Evolutionary conservation across 2,888 invertebrate genomes (phyloP).

Genomic region (Lydus trimaculatus): DNA sequence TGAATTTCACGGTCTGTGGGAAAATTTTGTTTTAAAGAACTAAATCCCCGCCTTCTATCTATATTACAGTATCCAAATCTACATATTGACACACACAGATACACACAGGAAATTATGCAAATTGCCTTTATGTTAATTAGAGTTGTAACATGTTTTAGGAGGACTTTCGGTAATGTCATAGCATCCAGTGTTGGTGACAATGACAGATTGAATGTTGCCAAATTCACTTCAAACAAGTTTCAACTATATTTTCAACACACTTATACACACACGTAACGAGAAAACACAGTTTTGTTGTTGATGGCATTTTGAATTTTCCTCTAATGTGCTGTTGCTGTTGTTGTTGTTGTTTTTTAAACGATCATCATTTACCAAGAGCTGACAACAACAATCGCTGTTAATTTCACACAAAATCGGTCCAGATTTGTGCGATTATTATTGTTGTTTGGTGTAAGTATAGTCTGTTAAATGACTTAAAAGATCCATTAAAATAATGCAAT

Average conservation of each 20-base stretch:
- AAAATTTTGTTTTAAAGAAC: background rate
- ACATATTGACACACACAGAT: too few species aligned
- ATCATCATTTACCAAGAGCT: background rate
- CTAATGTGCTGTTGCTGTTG: conserved; percentile 15
- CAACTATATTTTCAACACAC: too few species aligned
- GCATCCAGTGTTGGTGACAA: conserved; percentile 45
- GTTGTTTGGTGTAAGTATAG: too few species aligned
- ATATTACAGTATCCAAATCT: too few species aligned
- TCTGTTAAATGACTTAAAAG: too few species aligned
- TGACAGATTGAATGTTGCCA: conserved; percentile 42
- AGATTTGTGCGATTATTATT: too few species aligned
- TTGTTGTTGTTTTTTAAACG: background rate
- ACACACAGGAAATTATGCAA: conserved; percentile 46
- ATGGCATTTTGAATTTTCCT: conserved; percentile 33
- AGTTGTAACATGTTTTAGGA: conserved; percentile 51
- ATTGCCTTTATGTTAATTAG: conserved; percentile 53
- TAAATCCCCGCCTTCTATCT: too few species aligned
- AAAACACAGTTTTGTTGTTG: background rate
- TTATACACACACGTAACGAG: too few species aligned
- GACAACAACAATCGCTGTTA: background rate
- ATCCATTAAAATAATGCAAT: too few species aligned
- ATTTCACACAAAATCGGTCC: too few species aligned
- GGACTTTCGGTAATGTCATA: conserved; percentile 43
- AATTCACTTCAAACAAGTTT: background rate
- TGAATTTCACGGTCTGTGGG: background rate